phyloP scores from a whole-genome alignment of 2,797 vertebrate genomes.

The Cryptoblepharus egeriae region DNA sequence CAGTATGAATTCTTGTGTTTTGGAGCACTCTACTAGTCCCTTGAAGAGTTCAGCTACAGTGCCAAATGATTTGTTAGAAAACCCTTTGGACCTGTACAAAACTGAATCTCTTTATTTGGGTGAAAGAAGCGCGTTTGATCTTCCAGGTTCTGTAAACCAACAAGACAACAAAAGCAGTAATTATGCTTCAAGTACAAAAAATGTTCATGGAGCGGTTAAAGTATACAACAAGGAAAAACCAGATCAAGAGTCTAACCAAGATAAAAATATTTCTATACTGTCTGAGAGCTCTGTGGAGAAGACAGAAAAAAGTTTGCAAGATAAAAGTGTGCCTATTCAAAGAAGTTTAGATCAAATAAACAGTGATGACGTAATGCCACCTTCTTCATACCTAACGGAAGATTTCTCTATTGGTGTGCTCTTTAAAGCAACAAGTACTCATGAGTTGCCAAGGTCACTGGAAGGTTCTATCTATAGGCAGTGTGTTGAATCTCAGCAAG shows the following conservation, averaged over 20 bases:
- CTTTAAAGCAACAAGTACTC: constrained; percentile 51
- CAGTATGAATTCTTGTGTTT: background rate
- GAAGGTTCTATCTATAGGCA: constrained; percentile 29
- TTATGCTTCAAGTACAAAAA: constrained; percentile 21
- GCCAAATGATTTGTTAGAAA: constrained; percentile 28
- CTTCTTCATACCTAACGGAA: constrained; percentile 27
- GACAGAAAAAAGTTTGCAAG: constrained; percentile 13
- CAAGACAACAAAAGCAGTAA: constrained; percentile 34
- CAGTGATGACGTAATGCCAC: constrained; percentile 4
- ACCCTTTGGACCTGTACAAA: constrained; percentile 35
- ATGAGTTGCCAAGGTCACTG: constrained; percentile 8
- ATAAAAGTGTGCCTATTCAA: fast-evolving
- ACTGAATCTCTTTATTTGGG: background rate
- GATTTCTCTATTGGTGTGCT: background rate
- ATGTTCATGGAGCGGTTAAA: constrained; percentile 5
- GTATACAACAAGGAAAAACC: constrained; percentile 28
- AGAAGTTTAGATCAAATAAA: constrained; percentile 20
- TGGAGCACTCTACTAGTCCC: constrained; percentile 20
- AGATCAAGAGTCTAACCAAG: constrained; percentile 20
- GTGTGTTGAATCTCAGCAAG: constrained; percentile 30
- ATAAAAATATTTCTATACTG: constrained; percentile 1
- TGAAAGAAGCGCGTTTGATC: constrained; percentile 36
- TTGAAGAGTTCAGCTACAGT: constrained; percentile 3
- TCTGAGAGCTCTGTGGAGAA: constrained; percentile 8
- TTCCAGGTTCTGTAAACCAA: constrained; percentile 27